Base-by-base conservation (phyloP, 2,888 invertebrate species). In the Plagiodera versicolora region DNA sequence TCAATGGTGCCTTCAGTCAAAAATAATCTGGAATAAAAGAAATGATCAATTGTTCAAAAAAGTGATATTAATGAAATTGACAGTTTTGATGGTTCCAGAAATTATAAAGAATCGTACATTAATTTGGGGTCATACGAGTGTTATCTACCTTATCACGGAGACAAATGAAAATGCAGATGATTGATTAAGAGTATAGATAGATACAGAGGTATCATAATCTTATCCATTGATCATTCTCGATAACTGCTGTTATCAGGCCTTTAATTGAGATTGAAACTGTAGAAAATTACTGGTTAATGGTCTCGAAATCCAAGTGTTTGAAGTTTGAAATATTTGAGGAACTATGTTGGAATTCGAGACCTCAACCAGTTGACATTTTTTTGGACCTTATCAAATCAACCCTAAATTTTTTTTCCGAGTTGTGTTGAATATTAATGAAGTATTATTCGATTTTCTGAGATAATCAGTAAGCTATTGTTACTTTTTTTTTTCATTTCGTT, bases 301-400 rank as follows among this genome's bases (percentile, higher is more conserved):
- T 78, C 79, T 79, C 79, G 79, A 73, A 78, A 78, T 78, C 74
- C 72, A 72, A 69, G 64, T 60, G 52, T 56, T 57, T 67, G 63
- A 64, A 56, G 67, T 67, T 62, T 55, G 58, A 66, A 68, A 69
- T 64, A 63, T 69, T 65, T 54, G 59, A 20, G 63, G 57, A 56
- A 61, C 58, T 52, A 59, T 60, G 14, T 72, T 73, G 79, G 79
- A 77, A 79, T 80, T 80, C 80, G 80, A 80, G 80, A 79, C 80
- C 79, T 72, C 72, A 75, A 74, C 75, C 72, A 74, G 78, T 77
- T 74, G 75, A 68, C 60, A 47, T 47, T 64, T 70, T 75, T 78
- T 78, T 75, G 66, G 65, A 64, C 71, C 77, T 79, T 79, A 79
- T 80, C 80, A 73, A 70, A 69, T 63, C 50, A 2, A 18, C 52